Percentiles rank a stretch among this genome's conserved stretches.
These are phyloP conservation scores for Diarsia mendica DNA, from an alignment of 2,888 invertebrate genomes.

Conservation along the genomic window DNA sequence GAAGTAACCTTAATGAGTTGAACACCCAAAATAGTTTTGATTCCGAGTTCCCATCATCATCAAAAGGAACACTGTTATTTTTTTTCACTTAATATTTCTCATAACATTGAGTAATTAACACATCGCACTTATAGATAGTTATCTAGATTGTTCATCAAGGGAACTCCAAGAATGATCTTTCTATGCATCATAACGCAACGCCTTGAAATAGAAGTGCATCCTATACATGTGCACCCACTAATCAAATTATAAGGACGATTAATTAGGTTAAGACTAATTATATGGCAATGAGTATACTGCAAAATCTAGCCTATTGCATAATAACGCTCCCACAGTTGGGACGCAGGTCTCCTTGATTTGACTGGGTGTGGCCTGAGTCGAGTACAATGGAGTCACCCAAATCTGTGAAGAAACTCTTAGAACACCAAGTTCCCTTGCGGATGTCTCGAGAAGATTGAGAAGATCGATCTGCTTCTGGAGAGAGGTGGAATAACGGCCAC, in stretches of 20 bases:
- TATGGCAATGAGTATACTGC: not conserved
- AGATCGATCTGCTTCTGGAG: too few relatives aligned
- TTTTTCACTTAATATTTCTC: not conserved
- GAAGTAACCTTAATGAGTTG: not conserved
- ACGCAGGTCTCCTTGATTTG: too few relatives aligned
- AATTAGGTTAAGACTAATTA: constrained; percentile 3
- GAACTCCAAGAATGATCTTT: constrained; percentile 27
- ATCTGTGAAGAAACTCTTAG: too few relatives aligned
- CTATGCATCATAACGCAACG: constrained; percentile 30
- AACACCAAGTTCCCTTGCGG: too few relatives aligned
- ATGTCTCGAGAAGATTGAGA: too few relatives aligned
- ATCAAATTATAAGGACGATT: constrained; percentile 36
- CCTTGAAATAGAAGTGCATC: constrained; percentile 52
- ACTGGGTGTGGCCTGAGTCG: too few relatives aligned
- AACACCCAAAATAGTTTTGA: not conserved
- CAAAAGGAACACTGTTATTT: too few relatives aligned
- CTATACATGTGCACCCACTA: constrained; percentile 54
- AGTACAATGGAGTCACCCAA: too few relatives aligned
- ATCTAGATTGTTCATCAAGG: constrained; percentile 36
- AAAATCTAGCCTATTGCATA: too few relatives aligned
- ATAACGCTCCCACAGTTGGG: not conserved
- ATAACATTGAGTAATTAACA: constrained; percentile 26
- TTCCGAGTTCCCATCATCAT: too few relatives aligned
- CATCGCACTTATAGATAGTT: not conserved
- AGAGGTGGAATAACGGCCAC: too few relatives aligned